Evolutionary conservation across 2,113 vertebrate species (phyloP).

Genomic region (Psephotus haematonotus): DNA sequence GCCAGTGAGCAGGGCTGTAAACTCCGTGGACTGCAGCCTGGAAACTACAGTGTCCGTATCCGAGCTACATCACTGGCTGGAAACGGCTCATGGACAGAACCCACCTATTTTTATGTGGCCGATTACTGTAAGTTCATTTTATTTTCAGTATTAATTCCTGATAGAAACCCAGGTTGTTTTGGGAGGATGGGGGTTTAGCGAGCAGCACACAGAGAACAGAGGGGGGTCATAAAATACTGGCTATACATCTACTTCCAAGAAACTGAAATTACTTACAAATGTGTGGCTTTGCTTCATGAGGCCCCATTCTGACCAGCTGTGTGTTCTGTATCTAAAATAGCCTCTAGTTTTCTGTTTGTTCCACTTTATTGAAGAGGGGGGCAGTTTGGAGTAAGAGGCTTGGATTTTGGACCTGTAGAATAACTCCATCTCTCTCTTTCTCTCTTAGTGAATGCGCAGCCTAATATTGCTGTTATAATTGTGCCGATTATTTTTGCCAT

Average conservation of each 20-base stretch:
- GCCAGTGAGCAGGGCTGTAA: constrained; percentile 79
- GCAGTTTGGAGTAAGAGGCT: background rate
- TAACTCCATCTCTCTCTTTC: background rate
- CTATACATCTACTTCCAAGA: background rate
- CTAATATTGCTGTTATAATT: constrained; percentile 85
- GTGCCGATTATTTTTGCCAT: constrained; percentile 86
- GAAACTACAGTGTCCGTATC: constrained; percentile 91
- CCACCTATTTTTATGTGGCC: constrained; percentile 86
- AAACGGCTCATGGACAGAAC: constrained; percentile 93
- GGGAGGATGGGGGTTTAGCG: background rate
- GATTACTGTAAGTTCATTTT: constrained; percentile 81
- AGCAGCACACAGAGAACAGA: background rate
- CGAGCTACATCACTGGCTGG: constrained; percentile 93
- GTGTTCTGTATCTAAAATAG: background rate
- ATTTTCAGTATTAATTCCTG: background rate
- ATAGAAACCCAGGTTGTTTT: background rate
- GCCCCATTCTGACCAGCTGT: background rate
- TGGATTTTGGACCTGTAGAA: background rate
- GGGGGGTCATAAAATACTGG: background rate
- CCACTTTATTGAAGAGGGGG: background rate
- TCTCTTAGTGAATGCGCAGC: constrained; percentile 77
- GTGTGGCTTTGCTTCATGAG: background rate
- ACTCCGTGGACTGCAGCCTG: constrained; percentile 84
- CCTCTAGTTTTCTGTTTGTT: background rate
- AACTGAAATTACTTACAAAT: background rate